phyloP scores from a whole-genome alignment of 2,113 vertebrate species.

The Artemisiospiza belli region DNA sequence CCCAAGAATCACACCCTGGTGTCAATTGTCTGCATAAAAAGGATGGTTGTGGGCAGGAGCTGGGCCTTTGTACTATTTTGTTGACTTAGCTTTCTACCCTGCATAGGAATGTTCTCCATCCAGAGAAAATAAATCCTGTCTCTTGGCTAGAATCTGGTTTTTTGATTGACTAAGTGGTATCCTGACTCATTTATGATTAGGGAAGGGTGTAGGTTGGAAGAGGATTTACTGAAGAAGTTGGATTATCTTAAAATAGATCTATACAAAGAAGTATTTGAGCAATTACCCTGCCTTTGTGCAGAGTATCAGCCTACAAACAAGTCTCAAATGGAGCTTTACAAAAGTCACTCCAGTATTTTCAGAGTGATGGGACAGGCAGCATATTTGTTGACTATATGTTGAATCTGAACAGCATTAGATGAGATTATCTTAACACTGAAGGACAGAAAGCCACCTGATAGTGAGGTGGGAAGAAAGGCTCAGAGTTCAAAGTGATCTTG shows the following conservation, averaged over 20 bases:
- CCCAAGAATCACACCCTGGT: neutral
- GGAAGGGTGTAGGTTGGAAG: constrained; percentile 13
- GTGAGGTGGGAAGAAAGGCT: neutral
- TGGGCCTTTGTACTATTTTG: constrained; percentile 23
- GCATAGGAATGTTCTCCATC: constrained; percentile 9
- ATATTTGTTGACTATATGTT: neutral
- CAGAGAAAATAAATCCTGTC: constrained; percentile 32
- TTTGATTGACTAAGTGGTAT: constrained; percentile 50
- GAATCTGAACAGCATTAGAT: neutral
- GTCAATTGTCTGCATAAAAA: constrained; percentile 1
- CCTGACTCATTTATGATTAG: constrained; percentile 59
- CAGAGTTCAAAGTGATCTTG: neutral
- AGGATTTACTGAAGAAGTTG: constrained; percentile 49
- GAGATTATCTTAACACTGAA: constrained; percentile 3
- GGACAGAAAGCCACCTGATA: neutral
- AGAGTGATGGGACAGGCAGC: neutral
- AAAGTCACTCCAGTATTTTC: neutral
- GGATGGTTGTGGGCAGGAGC: neutral
- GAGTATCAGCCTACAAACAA: neutral
- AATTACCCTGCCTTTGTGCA: constrained; percentile 34
- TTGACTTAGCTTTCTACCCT: constrained; percentile 39
- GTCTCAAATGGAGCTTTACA: neutral
- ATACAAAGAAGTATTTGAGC: constrained; percentile 35
- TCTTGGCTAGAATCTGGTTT: constrained; percentile 5
- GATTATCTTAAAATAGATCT: constrained; percentile 29